Evolutionary conservation across 2,797 vertebrate genomes (phyloP).

Genomic region (Arctocebus calabarensis): DNA sequence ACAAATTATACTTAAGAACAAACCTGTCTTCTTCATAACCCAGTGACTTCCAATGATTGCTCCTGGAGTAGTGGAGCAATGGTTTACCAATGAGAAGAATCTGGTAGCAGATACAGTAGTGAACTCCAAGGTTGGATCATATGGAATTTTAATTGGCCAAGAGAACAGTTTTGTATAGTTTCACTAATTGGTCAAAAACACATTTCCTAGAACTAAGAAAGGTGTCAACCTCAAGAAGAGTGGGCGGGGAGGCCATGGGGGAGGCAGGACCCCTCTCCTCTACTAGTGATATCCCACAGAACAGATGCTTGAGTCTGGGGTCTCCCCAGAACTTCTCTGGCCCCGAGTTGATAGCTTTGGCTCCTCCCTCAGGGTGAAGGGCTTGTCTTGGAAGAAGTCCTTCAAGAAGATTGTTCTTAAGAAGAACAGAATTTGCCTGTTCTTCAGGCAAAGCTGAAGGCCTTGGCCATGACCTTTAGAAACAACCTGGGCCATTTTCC

Average conservation of each 20-base stretch:
- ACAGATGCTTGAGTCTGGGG: neutral
- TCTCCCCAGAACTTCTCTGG: neutral
- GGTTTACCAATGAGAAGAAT: neutral
- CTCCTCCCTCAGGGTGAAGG: neutral
- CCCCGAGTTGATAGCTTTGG: neutral
- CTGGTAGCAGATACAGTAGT: rapidly evolving
- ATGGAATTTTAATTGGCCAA: rapidly evolving
- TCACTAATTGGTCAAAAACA: neutral
- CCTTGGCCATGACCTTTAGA: too few relatives aligned
- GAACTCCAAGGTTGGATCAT: neutral
- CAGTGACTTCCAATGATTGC: neutral
- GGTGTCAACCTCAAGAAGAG: neutral
- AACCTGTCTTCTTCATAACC: too few relatives aligned
- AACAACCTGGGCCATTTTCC: neutral
- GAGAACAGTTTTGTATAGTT: neutral
- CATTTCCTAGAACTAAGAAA: neutral
- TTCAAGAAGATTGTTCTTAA: neutral
- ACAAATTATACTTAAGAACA: too few relatives aligned
- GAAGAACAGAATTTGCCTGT: neutral
- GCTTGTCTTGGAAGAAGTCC: too few relatives aligned
- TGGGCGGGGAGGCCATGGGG: too few relatives aligned
- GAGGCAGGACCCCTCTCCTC: neutral
- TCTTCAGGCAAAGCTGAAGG: neutral
- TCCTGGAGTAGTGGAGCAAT: neutral
- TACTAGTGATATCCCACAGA: neutral